phyloP scores from a whole-genome alignment of 2,113 vertebrate species.

The Alexandromys fortis region DNA sequence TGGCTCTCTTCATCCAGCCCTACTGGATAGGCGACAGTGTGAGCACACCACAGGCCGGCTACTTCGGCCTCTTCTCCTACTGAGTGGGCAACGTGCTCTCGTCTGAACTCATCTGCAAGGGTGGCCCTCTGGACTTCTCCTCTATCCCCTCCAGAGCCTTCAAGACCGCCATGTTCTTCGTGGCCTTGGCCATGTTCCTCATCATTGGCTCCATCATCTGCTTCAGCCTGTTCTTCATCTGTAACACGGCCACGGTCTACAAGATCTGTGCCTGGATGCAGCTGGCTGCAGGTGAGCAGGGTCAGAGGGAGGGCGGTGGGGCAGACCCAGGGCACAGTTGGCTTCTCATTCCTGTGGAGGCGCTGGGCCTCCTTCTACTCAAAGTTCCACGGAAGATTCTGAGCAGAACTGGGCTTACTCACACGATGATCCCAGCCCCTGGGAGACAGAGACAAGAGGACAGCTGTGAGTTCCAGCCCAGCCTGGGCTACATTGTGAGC shows the following conservation, averaged over 20 bases:
- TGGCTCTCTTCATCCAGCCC: conserved; percentile 98
- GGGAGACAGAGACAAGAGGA: background rate
- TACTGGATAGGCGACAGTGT: conserved; percentile 99
- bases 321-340: background rate
- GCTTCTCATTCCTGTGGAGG: background rate
- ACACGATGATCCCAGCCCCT: background rate
- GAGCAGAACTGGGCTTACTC: background rate
- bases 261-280: conserved; percentile 99
- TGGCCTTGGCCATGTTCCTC: conserved; percentile 95
- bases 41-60: conserved; percentile 96
- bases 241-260: conserved; percentile 96
- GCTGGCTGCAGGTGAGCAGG: conserved; percentile 93
- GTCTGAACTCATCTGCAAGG: conserved; percentile 97
- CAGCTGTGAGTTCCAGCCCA: background rate
- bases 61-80: conserved; percentile 98
- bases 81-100: conserved; percentile 98
- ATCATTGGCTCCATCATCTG: conserved; percentile 95
- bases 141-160: conserved; percentile 98
- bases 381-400: background rate
- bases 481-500: background rate
- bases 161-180: conserved; percentile 99
- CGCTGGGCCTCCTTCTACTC: background rate
- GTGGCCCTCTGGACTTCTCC: conserved; percentile 95
- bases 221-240: conserved; percentile 98
- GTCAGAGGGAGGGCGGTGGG: rapidly evolving